phyloP scores from a whole-genome alignment of 2,888 invertebrate species.

The Trichogramma dendrolimi region DNA sequence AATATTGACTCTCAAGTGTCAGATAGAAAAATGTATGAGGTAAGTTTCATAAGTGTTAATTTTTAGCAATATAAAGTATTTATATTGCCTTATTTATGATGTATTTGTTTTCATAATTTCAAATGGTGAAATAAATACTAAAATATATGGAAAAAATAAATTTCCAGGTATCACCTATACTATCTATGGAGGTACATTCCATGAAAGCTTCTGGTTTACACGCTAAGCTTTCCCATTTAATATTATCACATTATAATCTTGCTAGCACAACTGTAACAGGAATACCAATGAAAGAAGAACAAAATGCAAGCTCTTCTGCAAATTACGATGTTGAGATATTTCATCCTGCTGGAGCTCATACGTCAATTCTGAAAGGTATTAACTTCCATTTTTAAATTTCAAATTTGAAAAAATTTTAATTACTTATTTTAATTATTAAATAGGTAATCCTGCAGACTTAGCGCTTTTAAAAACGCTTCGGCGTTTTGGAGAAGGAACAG shows the following conservation, averaged over 20 bases:
- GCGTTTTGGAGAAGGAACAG: conserved; percentile 60
- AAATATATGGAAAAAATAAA: conserved; percentile 23
- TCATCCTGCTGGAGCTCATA: conserved; percentile 82
- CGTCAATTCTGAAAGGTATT: conserved; percentile 67
- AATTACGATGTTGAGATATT: conserved; percentile 98
- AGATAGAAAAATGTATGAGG: conserved; percentile 66
- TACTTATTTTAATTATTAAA: conserved; percentile 11
- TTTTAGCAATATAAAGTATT: background rate
- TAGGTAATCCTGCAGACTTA: conserved; percentile 60
- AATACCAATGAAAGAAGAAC: conserved; percentile 99
- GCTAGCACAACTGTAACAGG: conserved; percentile 96
- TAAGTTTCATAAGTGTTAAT: conserved; percentile 24
- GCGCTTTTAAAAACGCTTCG: conserved; percentile 64
- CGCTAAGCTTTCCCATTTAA: conserved; percentile 69
- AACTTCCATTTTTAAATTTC: background rate
- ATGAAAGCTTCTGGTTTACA: conserved; percentile 72
- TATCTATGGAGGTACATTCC: conserved; percentile 78
- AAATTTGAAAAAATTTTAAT: background rate
- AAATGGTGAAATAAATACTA: too few species aligned
- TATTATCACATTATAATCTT: conserved; percentile 81
- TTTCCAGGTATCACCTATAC: conserved; percentile 64
- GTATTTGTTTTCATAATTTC: background rate
- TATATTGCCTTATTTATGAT: background rate
- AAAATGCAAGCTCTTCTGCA: conserved; percentile 94
- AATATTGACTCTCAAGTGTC: conserved; percentile 74